These are phyloP conservation scores for Pollenia griseotomentosa DNA, from an alignment of 2,888 invertebrate genomes.

Conservation along the genomic window DNA sequence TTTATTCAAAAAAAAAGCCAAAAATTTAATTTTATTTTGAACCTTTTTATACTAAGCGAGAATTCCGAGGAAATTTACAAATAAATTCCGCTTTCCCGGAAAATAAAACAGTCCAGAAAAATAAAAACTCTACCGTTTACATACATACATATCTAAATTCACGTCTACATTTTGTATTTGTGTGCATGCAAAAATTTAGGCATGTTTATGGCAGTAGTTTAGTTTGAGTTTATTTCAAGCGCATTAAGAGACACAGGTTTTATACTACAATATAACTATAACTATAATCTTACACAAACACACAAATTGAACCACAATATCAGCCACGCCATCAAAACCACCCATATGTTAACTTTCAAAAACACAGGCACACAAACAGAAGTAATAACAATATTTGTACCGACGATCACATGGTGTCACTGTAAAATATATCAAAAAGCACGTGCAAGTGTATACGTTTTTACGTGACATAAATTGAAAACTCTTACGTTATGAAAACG, in stretches of 20 bases:
- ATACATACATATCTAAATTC: not conserved
- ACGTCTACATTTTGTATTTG: not conserved
- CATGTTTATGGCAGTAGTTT: conserved; percentile 4
- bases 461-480: conserved; percentile 66
- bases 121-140: too few species aligned
- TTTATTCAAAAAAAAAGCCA: too few species aligned
- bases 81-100: too few species aligned
- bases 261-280: too few species aligned
- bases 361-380: not conserved
- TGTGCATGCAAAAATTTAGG: not conserved
- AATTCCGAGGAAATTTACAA: too few species aligned
- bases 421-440: conserved; percentile 55
- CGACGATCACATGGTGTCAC: conserved; percentile 28
- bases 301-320: conserved; percentile 4
- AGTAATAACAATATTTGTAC: conserved; percentile 4
- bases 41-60: too few species aligned
- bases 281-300: not conserved
- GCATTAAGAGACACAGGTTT: conserved; percentile 36
- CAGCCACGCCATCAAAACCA: not conserved
- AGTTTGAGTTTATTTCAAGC: conserved; percentile 35
- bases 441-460: conserved; percentile 63
- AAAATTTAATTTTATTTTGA: too few species aligned
- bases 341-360: not conserved
- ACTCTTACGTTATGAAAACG: conserved; percentile 21
- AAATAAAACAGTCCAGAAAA: too few species aligned